Conservation (phyloP, 1,140 invertebrate species). For the Sycophaga agraensis region DNA sequence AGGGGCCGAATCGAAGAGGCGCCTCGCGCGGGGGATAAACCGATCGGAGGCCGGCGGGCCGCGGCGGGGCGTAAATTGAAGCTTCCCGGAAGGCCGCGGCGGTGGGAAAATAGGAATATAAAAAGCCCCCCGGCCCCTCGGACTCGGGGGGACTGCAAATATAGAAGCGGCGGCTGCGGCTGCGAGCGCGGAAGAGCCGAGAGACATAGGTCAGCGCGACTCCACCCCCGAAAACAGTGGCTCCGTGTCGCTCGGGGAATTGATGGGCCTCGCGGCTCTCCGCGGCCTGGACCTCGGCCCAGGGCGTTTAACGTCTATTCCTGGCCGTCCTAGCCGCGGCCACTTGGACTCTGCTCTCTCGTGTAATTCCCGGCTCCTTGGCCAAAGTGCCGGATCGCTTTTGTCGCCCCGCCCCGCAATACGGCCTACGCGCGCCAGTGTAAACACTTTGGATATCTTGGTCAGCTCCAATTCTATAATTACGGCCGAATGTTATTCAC, state of each 20-base stretch:
- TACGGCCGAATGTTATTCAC: too few relatives aligned
- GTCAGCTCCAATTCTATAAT: background rate
- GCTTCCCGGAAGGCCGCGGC: too few relatives aligned
- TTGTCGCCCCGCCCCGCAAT: background rate
- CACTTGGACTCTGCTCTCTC: background rate
- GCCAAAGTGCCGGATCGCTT: slow-evolving; percentile 4
- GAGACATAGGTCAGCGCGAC: slow-evolving; percentile 2
- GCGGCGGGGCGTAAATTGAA: too few relatives aligned
- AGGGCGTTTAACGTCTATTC: slow-evolving; percentile 22
- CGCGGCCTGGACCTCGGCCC: too few relatives aligned
- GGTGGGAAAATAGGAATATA: too few relatives aligned
- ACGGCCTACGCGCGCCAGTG: background rate
- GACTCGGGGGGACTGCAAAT: too few relatives aligned
- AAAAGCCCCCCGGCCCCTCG: too few relatives aligned
- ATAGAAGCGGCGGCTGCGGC: too few relatives aligned
- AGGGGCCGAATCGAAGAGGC: too few relatives aligned
- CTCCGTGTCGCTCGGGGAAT: background rate
- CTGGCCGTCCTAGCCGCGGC: background rate
- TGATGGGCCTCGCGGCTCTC: background rate
- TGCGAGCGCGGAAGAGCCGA: too few relatives aligned
- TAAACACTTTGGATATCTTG: slow-evolving; percentile 1
- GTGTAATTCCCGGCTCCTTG: background rate
- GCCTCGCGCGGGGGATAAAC: too few relatives aligned
- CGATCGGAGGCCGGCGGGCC: too few relatives aligned
- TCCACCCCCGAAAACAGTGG: slow-evolving; percentile 9